Base-by-base conservation (phyloP, 2,888 invertebrate species). In the Entomobrya proxima region DNA sequence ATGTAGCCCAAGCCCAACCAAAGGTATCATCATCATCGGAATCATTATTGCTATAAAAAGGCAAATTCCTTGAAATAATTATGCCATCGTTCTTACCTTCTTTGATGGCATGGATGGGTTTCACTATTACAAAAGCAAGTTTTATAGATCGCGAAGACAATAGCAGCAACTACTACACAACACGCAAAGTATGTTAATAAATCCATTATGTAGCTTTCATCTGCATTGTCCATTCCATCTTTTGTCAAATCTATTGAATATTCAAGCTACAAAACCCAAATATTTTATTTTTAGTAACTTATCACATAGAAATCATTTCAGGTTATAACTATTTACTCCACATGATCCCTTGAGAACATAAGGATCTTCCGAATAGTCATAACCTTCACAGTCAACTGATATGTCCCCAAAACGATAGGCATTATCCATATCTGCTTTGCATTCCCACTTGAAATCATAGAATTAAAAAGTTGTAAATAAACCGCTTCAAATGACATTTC, bases 381-480 rank as follows among this genome's bases (percentile, higher is more conserved):
- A 94, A 7, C 94, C 94, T 91, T 94, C 94, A 91, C 94, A 94
- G 0, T 91, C 90, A 7, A 94, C 93, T 52, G 92, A 91, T 11
- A 94, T 91, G 77, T 91, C 87, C 1, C 93, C 93, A 90, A 93
- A 93, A 77, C 92, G 90, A 88, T 91, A 92, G 11, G 90, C 91
- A 88, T 92, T 92, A 89, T 92, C 92, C 92, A 93, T 92, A 80
- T 93, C 91, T 7, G 91, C 88, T 80, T 27, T 86, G 55, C 69
- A 88, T 64, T 40, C 52, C 75, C n/a, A 64, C 7, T 35, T 35
- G n/a, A n/a, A n/a, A n/a, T n/a, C n/a, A n/a, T n/a, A n/a, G n/a
- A 64, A 11, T 24, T 27, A 58, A 21, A 9, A 58, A 7, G 9
- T n/a, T 27, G n/a, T 9, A 35, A n/a, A n/a, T n/a, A n/a, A n/a